phyloP scores from a whole-genome alignment of 2,113 vertebrate genomes.

The Elgaria multicarinata region DNA sequence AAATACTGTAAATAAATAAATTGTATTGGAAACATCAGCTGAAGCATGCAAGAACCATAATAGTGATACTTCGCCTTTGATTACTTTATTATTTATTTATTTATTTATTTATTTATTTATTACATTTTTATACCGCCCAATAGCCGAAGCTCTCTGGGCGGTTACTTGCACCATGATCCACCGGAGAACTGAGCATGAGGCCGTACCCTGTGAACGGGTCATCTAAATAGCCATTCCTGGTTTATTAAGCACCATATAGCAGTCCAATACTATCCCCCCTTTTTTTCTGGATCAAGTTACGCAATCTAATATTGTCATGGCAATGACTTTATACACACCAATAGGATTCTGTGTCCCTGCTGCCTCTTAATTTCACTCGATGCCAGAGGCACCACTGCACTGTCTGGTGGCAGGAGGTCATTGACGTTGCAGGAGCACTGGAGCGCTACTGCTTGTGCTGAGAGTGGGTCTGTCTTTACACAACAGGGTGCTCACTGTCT shows the following conservation, averaged over 20 bases:
- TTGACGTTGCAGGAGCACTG: background rate
- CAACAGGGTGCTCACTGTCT: background rate
- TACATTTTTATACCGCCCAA: too few species aligned
- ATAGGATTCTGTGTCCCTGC: background rate
- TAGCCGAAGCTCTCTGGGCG: too few species aligned
- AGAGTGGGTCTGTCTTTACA: too few species aligned
- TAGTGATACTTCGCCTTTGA: background rate
- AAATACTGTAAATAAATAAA: too few species aligned
- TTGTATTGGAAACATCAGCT: background rate
- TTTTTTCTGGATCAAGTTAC: background rate
- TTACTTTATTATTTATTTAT: too few species aligned
- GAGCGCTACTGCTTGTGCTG: background rate
- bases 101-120: too few species aligned
- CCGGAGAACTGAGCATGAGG: background rate
- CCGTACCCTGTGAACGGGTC: background rate
- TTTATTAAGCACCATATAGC: background rate
- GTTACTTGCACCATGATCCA: too few species aligned
- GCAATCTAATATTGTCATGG: background rate
- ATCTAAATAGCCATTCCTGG: background rate
- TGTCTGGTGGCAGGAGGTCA: background rate
- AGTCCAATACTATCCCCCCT: background rate
- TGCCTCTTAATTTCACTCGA: background rate
- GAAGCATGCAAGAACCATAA: background rate
- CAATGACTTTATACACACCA: background rate
- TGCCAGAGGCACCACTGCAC: background rate